Evolutionary conservation across 2,888 invertebrate species (phyloP), one percentile per base, ranked within the genome.

Genomic region (Reticulitermes lucifugus): DNA sequence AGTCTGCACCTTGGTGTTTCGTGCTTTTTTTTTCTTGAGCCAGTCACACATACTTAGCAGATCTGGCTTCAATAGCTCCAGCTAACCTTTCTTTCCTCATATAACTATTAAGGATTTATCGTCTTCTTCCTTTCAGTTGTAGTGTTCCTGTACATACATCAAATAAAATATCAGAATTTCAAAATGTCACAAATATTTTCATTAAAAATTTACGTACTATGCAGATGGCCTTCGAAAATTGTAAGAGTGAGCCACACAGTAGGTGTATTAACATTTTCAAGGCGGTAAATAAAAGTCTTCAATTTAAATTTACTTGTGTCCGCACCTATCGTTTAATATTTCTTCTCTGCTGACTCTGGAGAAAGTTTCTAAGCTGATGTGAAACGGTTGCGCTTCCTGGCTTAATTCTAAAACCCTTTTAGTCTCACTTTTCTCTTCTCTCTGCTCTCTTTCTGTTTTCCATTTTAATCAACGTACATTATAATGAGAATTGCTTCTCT

Each of bases 381-480:
- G 80, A 80, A 80, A 55, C 6, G 59, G 80, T 4, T 22, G 55
- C 80, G 59, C 59, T 80, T 80, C 59, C 80, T 55, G 35, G 60
- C 80, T 80, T 80, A 80, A 60, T 60, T 60, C 21, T 60, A 21
- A 60, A 60, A 18, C 60, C 14, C 60, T 60, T 21, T 21, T 60
- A 14, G 21, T 6, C 21, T n/a, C 25, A n/a, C 41, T 80, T 21
- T n/a, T 80, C 80, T 60, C 55, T 22, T 55, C 59, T n/a, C 35
- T 55, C 55, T 80, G 12, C n/a, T 46, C 65, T 65, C 35, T 83
- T 83, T 83, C 83, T 83, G 70, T 83, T 83, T 80, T 70, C 83
- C 83, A 83, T 83, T 83, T 83, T 83, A 83, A 83, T 83, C 83
- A 83, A 83, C 83, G 83, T 70, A 83, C 43, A 83, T 60, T 70